Percentiles rank a stretch among this genome's conserved stretches.
phyloP scores from a whole-genome alignment of 2,888 invertebrate genomes.

The Tenthredo amoena region DNA sequence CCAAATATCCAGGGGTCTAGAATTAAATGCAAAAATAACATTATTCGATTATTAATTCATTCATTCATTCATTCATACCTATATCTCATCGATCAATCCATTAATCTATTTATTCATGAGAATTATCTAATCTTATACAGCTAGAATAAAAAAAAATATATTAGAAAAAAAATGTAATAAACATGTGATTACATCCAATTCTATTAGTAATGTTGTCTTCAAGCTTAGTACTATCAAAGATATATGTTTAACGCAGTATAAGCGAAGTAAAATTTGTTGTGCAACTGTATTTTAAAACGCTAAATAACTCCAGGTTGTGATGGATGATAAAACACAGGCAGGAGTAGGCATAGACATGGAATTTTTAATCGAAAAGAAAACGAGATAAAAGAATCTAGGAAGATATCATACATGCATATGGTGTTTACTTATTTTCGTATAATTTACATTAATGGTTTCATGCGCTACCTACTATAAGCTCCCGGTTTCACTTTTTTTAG shows the following conservation, averaged over 20 bases:
- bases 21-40: slow-evolving; percentile 69
- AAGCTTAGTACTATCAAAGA: neutral
- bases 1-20: slow-evolving; percentile 82
- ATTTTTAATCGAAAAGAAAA: slow-evolving; percentile 18
- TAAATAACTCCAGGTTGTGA: slow-evolving; percentile 1
- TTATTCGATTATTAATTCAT: slow-evolving; percentile 3
- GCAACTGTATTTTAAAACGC: neutral
- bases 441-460: neutral
- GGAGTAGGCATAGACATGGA: neutral
- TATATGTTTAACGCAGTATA: slow-evolving; percentile 19
- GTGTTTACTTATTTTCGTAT: neutral
- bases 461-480: neutral
- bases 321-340: neutral
- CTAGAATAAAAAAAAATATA: neutral
- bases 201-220: slow-evolving; percentile 11
- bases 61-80: neutral
- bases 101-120: neutral
- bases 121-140: neutral
- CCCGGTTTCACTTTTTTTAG: neutral
- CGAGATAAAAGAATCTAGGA: slow-evolving; percentile 39
- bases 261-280: neutral
- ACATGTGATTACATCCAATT: neutral
- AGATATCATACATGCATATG: slow-evolving; percentile 34
- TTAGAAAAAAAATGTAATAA: neutral
- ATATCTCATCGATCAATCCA: neutral